Base-by-base conservation (phyloP, 1,140 invertebrate genomes). In the Agraylea sexmaculata region DNA sequence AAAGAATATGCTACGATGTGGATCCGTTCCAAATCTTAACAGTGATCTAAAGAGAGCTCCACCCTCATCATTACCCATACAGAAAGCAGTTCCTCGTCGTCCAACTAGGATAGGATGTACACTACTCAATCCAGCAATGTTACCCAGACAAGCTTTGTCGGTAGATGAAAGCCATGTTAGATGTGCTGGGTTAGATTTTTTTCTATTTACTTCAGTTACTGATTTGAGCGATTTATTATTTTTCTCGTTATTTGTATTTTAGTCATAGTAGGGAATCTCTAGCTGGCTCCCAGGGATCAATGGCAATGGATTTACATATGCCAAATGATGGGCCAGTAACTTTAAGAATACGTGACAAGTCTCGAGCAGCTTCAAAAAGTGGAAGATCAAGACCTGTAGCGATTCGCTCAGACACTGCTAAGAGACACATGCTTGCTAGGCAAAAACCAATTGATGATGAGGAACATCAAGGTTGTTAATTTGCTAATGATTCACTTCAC, bases 231-330 rank as follows among this genome's bases (percentile, higher is more conserved):
- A n/a, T n/a, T n/a, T n/a, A n/a, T n/a, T n/a, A n/a, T n/a, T n/a
- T n/a, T n/a, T n/a, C n/a, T n/a, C n/a, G n/a, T n/a, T n/a, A n/a
- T n/a, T n/a, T n/a, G n/a, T 68, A 30, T 67, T 66, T 45, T 52
- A 69, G 46, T 65, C 72, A 32, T 60, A 66, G 6, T 57, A 64
- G 46, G 61, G 47, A 49, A 32, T 74, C 59, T 30, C 68, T 68
- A 46, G 69, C 62, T 49, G 75, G 67, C 25, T 80, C 70, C 45
- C 78, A 76, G 58, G 75, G 65, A 16, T 80, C 80, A 1, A 74
- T 83, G 69, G 77, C 77, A 4, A 65, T 84, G 64, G 80, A 84
- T 54, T 53, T 83, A 28, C 78, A 83, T 53, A 65, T 76, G 16
- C 69, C 70, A 11, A 66, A 53, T 65, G 73, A 68, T 54, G 77